A percentile compares a stretch with the other conserved stretches of the same genome.
These are phyloP conservation scores for Leptinotarsa juncta DNA, from an alignment of 2,888 invertebrate species.

Conservation along the genomic window DNA sequence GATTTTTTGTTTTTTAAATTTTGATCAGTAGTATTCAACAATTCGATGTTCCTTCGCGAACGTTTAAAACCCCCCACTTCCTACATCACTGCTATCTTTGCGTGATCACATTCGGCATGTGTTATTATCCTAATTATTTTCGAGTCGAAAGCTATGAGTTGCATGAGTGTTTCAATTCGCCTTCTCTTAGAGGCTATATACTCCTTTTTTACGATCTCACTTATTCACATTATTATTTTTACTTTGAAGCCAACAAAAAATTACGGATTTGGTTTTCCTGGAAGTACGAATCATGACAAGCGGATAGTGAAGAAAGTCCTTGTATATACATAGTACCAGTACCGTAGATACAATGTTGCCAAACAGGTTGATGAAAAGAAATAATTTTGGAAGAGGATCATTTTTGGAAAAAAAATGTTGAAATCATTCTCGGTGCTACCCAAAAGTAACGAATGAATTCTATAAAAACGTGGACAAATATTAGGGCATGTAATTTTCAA, in stretches of 20 bases:
- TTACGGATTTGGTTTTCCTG: conserved; percentile 17
- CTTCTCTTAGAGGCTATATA: conserved; percentile 22
- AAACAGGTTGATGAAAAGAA: neutral
- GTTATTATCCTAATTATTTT: conserved; percentile 52
- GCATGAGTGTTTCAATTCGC: conserved; percentile 42
- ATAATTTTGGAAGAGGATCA: no score
- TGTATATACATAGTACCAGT: neutral
- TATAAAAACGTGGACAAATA: no score
- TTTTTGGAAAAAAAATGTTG: no score
- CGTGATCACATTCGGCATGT: conserved; percentile 43
- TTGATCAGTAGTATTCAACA: no score
- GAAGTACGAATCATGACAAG: conserved; percentile 13
- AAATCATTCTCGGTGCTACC: no score
- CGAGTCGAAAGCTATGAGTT: conserved; percentile 43
- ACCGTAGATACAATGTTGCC: neutral
- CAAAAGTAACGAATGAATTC: no score
- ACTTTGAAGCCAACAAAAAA: conserved; percentile 26
- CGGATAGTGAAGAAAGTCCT: conserved; percentile 1
- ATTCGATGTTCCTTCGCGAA: neutral
- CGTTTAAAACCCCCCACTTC: neutral
- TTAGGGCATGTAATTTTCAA: no score
- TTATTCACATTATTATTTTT: conserved; percentile 27
- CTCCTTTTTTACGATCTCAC: conserved; percentile 28
- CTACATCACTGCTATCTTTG: conserved; percentile 34
- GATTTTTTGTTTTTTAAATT: no score